A percentile compares a stretch with the other conserved stretches of the same genome.
Conservation (phyloP, 2,113 vertebrate species). For the Sinocyclocheilus rhinocerous region DNA sequence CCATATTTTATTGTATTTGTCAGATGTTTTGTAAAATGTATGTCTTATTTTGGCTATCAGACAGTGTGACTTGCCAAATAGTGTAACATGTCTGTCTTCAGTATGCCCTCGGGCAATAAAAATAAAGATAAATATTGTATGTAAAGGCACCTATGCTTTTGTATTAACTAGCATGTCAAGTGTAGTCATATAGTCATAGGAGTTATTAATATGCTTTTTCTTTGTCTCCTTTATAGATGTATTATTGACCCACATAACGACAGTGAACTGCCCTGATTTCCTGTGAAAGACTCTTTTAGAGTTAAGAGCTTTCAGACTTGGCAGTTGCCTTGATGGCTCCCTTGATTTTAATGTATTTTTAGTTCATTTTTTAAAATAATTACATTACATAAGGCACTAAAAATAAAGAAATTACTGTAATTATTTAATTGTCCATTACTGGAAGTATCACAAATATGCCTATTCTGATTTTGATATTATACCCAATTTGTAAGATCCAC, state of each 20-base stretch:
- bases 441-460: too few species aligned
- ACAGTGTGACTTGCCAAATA: not conserved
- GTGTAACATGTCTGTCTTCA: not conserved
- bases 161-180: not conserved
- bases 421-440: too few species aligned
- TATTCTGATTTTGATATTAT: not conserved
- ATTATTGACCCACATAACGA: conserved; percentile 44
- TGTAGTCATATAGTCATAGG: not conserved
- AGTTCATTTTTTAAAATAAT: too few species aligned
- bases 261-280: conserved; percentile 40
- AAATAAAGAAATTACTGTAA: too few species aligned
- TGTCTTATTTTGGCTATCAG: not conserved
- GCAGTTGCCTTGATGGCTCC: too few species aligned
- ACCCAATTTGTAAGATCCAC: not conserved
- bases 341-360: too few species aligned
- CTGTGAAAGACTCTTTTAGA: conserved; percentile 29
- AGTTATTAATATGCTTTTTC: conserved; percentile 47
- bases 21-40: not conserved
- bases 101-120: not conserved
- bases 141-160: not conserved
- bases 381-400: too few species aligned
- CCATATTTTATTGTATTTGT: too few species aligned
- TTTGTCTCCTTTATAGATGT: not conserved
- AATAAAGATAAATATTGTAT: not conserved
- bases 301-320: not conserved